Evolutionary conservation across 1,140 invertebrate genomes (phyloP).

Genomic region (Leptestheria dahalacensis): DNA sequence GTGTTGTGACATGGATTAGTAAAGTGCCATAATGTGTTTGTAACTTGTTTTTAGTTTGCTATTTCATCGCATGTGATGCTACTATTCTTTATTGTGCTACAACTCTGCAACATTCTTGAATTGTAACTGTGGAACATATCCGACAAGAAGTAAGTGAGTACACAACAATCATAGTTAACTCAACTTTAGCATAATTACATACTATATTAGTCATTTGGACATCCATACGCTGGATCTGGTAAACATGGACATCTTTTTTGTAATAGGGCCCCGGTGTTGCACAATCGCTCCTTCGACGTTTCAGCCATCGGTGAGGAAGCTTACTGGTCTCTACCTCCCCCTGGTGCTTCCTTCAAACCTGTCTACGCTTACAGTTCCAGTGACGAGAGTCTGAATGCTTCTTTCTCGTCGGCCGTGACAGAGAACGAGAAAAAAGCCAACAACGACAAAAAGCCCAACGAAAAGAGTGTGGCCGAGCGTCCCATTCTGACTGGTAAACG

Average conservation of each 20-base stretch:
- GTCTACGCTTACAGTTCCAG: conserved; percentile 14
- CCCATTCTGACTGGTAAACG: not conserved
- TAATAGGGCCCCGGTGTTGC: not conserved
- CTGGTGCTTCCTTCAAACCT: not conserved
- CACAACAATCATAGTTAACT: too few relatives aligned
- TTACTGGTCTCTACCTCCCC: not conserved
- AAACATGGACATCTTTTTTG: not conserved
- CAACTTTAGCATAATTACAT: not conserved
- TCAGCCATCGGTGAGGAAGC: not conserved
- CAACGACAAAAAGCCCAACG: too few relatives aligned
- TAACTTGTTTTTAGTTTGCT: too few relatives aligned
- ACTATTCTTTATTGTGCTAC: too few relatives aligned
- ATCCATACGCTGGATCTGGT: not conserved
- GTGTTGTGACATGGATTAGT: too few relatives aligned
- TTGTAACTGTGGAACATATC: too few relatives aligned
- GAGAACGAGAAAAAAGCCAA: too few relatives aligned
- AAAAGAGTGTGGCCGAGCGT: not conserved
- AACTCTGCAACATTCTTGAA: too few relatives aligned
- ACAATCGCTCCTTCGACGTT: conserved; percentile 2
- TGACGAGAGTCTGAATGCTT: conserved; percentile 13
- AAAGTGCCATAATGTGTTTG: too few relatives aligned
- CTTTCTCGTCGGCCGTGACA: conserved; percentile 3
- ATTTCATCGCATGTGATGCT: too few relatives aligned
- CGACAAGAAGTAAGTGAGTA: too few relatives aligned
- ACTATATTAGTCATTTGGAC: not conserved